Evolutionary conservation across 2,888 invertebrate genomes (phyloP), one percentile per base, ranked within the genome.

Genomic region (Axea sp.): DNA sequence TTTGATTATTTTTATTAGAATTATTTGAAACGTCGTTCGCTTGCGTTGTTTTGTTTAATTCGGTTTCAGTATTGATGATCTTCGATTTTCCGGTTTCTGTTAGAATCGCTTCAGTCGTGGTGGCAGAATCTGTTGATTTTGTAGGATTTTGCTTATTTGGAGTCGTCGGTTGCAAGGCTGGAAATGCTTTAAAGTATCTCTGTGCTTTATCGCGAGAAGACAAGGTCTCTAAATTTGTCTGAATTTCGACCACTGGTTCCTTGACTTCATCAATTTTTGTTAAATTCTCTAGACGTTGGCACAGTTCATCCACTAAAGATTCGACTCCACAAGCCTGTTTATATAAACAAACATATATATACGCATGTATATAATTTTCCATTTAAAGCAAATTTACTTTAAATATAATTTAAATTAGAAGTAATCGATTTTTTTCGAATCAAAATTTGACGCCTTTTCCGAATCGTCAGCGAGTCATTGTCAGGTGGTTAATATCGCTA

Each of bases 251-350:
- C 31, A 49, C 17, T 12, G 77, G 68, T 81, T 83, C 62, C 11
- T 62, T 31, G 14, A 84, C 81, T 64, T 84, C 83, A 60, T 81
- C 79, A 65, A 82, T 80, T 75, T 84, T 82, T 82, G 92, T 92
- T 81, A 93, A 91, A 88, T 94, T 92, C 88, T 93, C 92, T 82
- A 95, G 89, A 89, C 93, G 93, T 80, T 90, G 91, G 88, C 94
- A 94, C 85, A 95, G 90, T 89, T 95, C 95, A 88, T 95, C 94
- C 79, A 95, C 93, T 87, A 95, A 90, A 83, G 91, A 91, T 89
- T 95, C 94, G 84, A 95, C 92, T 87, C 93, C 93, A 88, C 92
- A 91, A 88, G 92, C 93, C 94, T 95, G 90, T 80, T 78, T 71
- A 76, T 77, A 75, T 73, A 60, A 19, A 28, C n/a, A 4, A 35